Conservation (phyloP, 1,140 invertebrate species). For the Periplaneta americana region DNA sequence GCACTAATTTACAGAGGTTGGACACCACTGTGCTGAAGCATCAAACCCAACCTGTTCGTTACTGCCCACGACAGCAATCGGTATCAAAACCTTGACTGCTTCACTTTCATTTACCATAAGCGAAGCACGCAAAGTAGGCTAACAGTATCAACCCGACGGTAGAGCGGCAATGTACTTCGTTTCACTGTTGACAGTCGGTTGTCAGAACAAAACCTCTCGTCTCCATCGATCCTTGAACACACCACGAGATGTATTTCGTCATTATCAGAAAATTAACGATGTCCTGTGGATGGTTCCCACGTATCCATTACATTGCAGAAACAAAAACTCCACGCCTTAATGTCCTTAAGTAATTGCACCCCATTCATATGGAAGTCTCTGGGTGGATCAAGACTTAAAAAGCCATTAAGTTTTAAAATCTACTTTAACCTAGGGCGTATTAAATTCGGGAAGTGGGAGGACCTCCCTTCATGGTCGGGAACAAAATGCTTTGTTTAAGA, state of each 20-base stretch:
- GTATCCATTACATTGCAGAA: background rate
- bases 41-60: no score
- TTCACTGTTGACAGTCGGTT: background rate
- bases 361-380: background rate
- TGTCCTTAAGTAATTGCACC: background rate
- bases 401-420: background rate
- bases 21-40: no score
- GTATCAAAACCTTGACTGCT: background rate
- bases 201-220: background rate
- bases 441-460: no score
- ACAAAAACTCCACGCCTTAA: background rate
- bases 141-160: no score
- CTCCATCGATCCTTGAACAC: background rate
- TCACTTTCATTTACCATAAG: background rate
- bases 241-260: background rate
- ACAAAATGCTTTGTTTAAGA: no score
- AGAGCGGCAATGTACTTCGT: background rate
- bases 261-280: background rate
- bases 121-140: background rate
- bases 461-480: no score
- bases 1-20: no score
- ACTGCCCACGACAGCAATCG: background rate
- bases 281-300: background rate
- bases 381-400: background rate
- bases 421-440: no score